Conservation (phyloP, 1,140 invertebrate genomes). For the Rhopalosiphum padi region DNA sequence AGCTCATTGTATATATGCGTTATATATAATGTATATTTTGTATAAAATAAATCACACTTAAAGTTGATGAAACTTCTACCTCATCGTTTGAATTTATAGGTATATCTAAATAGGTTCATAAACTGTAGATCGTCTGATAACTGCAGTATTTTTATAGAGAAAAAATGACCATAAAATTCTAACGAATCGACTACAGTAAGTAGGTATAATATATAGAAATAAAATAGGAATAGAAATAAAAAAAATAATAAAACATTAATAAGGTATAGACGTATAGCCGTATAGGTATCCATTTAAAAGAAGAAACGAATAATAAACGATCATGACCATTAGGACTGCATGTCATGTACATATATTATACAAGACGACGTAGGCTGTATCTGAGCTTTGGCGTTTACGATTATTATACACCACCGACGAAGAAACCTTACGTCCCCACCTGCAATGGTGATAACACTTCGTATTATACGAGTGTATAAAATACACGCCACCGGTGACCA, state of each 20-base stretch:
- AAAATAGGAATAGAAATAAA: background rate
- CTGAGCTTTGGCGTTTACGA: background rate
- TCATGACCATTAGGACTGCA: background rate
- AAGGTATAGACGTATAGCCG: background rate
- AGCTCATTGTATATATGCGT: background rate
- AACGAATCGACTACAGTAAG: background rate
- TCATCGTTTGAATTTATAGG: background rate
- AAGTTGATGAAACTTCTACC: background rate
- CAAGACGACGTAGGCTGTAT: background rate
- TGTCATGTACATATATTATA: background rate
- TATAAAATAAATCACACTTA: background rate
- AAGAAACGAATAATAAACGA: background rate
- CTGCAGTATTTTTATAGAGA: background rate
- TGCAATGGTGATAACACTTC: background rate
- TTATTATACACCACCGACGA: background rate
- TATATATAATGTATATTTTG: background rate
- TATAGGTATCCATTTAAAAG: background rate
- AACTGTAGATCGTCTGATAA: background rate
- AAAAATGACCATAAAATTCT: background rate
- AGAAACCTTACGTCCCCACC: background rate
- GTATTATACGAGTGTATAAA: background rate
- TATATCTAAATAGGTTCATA: background rate
- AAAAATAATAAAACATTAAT: background rate
- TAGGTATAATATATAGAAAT: background rate
- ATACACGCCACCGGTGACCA: background rate